Evolutionary conservation across 2,113 vertebrate species (phyloP), one percentile per base, ranked within the genome.

Genomic region (Tragelaphus scriptus): DNA sequence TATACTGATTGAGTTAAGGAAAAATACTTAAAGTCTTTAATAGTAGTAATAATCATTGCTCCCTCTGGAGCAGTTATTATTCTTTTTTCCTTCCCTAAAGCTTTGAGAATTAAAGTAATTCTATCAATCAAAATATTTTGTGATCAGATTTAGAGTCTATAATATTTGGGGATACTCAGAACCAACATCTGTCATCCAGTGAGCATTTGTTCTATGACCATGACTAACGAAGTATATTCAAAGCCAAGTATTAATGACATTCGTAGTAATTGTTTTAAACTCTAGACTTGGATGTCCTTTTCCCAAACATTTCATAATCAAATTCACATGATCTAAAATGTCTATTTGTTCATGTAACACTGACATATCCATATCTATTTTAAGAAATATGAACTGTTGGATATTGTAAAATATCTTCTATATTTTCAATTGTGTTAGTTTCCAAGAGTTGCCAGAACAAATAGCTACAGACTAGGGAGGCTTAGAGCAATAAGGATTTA

Each of bases 1-100:
- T 86, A 36, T 19, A 59, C 3, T 92, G 44, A 96, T 88, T 85
- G 63, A 56, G 10, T 94, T 97, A 96, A 92, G 90, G 53, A 56
- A 58, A 21, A 95, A 85, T 85, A 77, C 8, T 96, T 94, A 75
- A 96, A 97, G 25, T 89, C 26, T 82, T 96, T 25, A 85, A 95
- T 44, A 44, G 23, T 44, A 44, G 40, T 44, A 71, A 77, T 92
- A 85, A 9, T 90, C 11, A 86, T 92, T 97, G 13, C 51, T 97
- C 61, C 59, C 68, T n/a, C 58, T 49, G 19, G 44, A 93, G 28
- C 51, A 85, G 79, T 96, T 96, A 51, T 92, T 96, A 8, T 49
- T 91, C 47, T 53, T 65, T 49, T 49, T 36, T n/a, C 10, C 1
- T 7, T 21, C 1, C 2, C 21, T 32, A 68, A 85, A 88, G 1